phyloP scores from a whole-genome alignment of 2,113 vertebrate species.

The Callocephalon fimbriatum region DNA sequence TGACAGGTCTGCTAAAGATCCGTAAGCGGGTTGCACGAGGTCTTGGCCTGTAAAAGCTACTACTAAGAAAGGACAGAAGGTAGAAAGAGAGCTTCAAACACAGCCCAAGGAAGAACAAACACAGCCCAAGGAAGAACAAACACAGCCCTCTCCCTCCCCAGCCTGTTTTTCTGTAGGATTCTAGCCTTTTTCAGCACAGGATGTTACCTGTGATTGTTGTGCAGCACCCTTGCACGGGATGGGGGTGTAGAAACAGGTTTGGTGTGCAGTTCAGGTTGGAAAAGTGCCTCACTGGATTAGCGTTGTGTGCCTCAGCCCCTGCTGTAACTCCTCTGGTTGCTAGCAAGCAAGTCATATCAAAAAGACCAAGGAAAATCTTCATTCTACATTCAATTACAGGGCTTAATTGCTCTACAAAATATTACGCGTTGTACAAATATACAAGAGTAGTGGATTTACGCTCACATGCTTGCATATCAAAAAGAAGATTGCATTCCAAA shows the following conservation, averaged over 20 bases:
- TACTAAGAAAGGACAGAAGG: neutral
- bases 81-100: neutral
- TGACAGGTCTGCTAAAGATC: neutral
- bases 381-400: neutral
- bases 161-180: fast-evolving
- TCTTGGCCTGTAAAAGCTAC: neutral
- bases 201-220: neutral
- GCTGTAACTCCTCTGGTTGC: neutral
- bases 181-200: neutral
- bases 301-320: neutral
- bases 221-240: neutral
- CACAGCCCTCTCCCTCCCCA: neutral
- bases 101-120: neutral
- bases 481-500: constrained; percentile 34
- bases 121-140: fast-evolving
- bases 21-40: fast-evolving
- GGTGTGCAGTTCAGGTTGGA: constrained; percentile 21
- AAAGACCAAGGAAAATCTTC: neutral
- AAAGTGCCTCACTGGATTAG: neutral
- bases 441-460: constrained; percentile 15
- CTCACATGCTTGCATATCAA: constrained; percentile 20
- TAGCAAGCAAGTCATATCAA: neutral
- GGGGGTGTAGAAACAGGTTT: constrained; percentile 34
- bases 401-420: constrained; percentile 24
- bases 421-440: neutral